Evolutionary conservation across 53 echinoderm and acorn worm species (phyloP).

Genomic region (Holothuria leucospilota): DNA sequence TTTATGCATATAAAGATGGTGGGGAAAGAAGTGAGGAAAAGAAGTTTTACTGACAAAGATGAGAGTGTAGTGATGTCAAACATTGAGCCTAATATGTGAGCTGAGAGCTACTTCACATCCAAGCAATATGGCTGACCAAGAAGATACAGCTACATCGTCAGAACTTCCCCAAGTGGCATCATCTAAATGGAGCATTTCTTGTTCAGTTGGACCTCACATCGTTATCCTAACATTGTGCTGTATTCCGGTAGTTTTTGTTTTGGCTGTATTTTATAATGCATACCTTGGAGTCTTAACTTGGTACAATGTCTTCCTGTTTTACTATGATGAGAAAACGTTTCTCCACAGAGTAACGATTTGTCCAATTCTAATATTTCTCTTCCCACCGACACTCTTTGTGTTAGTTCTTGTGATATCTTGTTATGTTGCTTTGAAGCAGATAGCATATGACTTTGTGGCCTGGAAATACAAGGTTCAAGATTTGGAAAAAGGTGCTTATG

Average conservation of each 20-base stretch:
- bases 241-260: constrained; percentile 78
- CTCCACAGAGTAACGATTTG: constrained; percentile 77
- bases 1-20: too few relatives aligned
- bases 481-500: constrained; percentile 89
- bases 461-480: constrained; percentile 79
- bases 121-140: too few relatives aligned
- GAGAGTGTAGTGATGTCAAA: too few relatives aligned
- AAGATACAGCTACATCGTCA: too few relatives aligned
- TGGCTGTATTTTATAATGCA: constrained; percentile 70
- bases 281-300: constrained; percentile 90
- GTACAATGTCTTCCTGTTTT: constrained; percentile 88
- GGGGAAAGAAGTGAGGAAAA: too few relatives aligned
- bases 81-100: too few relatives aligned
- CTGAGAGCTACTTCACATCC: too few relatives aligned
- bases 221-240: constrained; percentile 70
- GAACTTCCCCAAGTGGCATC: background rate
- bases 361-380: constrained; percentile 80
- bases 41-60: too few relatives aligned
- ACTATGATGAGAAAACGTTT: constrained; percentile 79
- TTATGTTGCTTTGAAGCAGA: constrained; percentile 71
- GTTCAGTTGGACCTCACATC: constrained; percentile 68
- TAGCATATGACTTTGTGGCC: constrained; percentile 75
- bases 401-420: constrained; percentile 65
- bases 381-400: constrained; percentile 50
- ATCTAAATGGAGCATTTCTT: background rate